Evolutionary conservation across 2,797 vertebrate genomes (phyloP).

Genomic region (Peromyscus aztecus): DNA sequence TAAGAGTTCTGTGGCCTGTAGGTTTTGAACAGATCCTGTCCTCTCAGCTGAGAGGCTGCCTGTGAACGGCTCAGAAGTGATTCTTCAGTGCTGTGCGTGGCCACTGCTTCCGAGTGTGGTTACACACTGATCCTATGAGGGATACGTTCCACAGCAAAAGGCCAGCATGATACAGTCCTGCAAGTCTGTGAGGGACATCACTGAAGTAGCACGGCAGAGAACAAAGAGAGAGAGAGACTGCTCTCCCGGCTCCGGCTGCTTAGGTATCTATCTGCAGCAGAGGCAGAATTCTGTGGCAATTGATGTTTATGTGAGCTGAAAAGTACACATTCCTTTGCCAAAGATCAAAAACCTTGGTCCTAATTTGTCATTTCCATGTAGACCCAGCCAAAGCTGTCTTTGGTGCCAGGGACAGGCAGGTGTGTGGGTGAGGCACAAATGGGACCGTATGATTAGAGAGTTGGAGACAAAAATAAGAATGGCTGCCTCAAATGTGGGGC

Average conservation of each 20-base stretch:
- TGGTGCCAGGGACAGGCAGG: not conserved
- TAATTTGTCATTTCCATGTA: not conserved
- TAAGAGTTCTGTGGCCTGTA: constrained; percentile 69
- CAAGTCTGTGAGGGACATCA: constrained; percentile 67
- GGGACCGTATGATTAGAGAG: not conserved
- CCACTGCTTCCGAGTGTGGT: constrained; percentile 53
- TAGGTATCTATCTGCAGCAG: constrained; percentile 61
- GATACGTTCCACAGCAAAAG: not conserved
- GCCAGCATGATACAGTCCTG: constrained; percentile 42
- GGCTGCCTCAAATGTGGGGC: not conserved
- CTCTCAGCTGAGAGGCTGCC: constrained; percentile 68
- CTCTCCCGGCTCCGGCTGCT: constrained; percentile 11
- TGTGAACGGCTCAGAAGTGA: constrained; percentile 69
- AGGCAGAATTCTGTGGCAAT: not conserved
- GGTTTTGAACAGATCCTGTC: constrained; percentile 66
- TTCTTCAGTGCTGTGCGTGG: not conserved
- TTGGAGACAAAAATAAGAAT: not conserved
- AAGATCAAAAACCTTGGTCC: not conserved
- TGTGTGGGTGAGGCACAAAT: not conserved
- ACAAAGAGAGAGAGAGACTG: not conserved
- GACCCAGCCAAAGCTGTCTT: not conserved
- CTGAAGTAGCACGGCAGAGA: constrained; percentile 33
- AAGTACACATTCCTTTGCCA: not conserved
- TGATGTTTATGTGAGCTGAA: not conserved
- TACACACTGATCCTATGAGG: constrained; percentile 1